Base-by-base conservation (phyloP, 2,888 invertebrate genomes). In the Caenorhabditis zanzibari region DNA sequence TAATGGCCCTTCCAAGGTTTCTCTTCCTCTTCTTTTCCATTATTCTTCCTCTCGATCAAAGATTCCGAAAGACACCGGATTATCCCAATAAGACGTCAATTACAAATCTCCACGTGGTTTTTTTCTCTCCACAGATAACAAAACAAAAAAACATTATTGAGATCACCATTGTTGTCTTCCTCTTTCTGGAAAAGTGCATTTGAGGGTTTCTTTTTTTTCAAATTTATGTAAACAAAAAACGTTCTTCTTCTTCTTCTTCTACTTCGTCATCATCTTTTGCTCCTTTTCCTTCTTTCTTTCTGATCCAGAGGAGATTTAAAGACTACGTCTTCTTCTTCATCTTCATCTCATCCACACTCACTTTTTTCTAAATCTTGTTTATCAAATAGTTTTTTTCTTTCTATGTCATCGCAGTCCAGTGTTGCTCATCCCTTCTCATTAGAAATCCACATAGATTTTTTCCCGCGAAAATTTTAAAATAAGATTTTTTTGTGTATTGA, bases 341-440 rank as follows among this genome's bases (percentile, higher is more conserved):
- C 32, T 32, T 52, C 35, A 9, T 59, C 56, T 38, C 22, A n/a
- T n/a, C n/a, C n/a, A n/a, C n/a, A n/a, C 58, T 58, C 14, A 59
- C 71, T 52, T 63, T 56, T 52, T 66, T 56, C 71, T 68, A 58
- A 59, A 49, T 77, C 68, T 59, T 66, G 66, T 66, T 66, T 52
- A 66, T 66, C 52, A 66, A 66, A 66, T 66, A 66, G 66, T 52
- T 66, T 66, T 66, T 52, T 47, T 10, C 26, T 47, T n/a, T 16
- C 6, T 47, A 26, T 22, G 14, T 2, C 44, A 5, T 63, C 16
- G 32, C 12, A 7, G 1, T 32, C n/a, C 14, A 6, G 28, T 59
- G 38, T 19, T 58, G 58, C 58, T 54, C 58, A 32, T 35, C 32
- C n/a, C n/a, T 16, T 56, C 28, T 16, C 10, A 35, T 58, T 14